These are phyloP conservation scores for Sepiola atlantica DNA, from an alignment of 2,888 invertebrate species.

Conservation along the genomic window DNA sequence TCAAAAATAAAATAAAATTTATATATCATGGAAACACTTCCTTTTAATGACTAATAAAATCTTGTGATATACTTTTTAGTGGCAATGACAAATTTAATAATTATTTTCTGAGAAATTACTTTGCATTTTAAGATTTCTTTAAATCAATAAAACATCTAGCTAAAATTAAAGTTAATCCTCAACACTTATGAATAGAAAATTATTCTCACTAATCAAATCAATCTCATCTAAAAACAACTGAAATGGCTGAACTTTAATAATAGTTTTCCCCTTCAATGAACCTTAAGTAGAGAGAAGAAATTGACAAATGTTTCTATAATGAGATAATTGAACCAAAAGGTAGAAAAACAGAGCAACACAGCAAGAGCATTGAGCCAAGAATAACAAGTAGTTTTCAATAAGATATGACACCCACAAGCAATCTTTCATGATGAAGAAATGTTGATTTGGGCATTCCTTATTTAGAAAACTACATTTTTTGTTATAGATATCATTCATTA, in stretches of 20 bases:
- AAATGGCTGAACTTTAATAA: background rate
- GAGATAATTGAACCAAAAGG: background rate
- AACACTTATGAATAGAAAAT: background rate
- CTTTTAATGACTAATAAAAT: background rate
- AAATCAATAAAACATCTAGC: background rate
- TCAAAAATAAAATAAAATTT: no score
- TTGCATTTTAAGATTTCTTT: no score
- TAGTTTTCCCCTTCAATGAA: background rate
- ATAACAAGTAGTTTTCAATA: background rate
- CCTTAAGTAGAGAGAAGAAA: background rate
- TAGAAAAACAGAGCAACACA: background rate
- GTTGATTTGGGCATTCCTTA: background rate
- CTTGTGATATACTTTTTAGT: background rate
- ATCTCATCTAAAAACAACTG: background rate
- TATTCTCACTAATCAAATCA: background rate
- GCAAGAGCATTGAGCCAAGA: background rate
- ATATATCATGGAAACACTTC: background rate
- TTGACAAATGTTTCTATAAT: background rate
- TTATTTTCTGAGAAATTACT: background rate
- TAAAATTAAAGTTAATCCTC: background rate
- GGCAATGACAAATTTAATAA: background rate
- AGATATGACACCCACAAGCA: background rate
- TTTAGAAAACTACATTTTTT: background rate
- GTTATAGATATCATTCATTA: background rate
- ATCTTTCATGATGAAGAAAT: background rate